Base-by-base conservation (phyloP, 2,888 invertebrate genomes). In the Chaitophorus viminalis region DNA sequence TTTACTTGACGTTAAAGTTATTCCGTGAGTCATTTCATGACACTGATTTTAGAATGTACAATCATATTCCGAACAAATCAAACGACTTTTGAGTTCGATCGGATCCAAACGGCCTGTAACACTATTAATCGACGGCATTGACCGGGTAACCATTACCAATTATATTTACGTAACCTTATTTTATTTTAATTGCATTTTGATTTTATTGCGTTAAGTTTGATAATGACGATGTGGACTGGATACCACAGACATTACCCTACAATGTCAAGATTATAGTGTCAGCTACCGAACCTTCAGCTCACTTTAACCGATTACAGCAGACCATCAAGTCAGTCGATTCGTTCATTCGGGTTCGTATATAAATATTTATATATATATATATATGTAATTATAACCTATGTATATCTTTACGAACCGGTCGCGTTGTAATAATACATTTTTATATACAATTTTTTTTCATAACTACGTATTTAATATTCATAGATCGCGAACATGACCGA, bases 231-330 rank as follows among this genome's bases (percentile, higher is more conserved):
- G 92, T 95, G 68, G 93, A 94, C 89, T 97, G 97, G 97, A 92
- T 97, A 90, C 96, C 96, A 11, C 92, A 93, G 84, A 93, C 94
- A 81, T 92, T 97, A 89, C 96, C 96, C 8, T 93, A 94, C 86
- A 94, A 95, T 91, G 94, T 95, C 82, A 96, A 96, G 92, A 92
- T 97, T 90, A 94, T 97, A 89, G 92, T 96, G 90, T 95, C 96
- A 14, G 94, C 94, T 90, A 89, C 88, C 29, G 89, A 90, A 75
- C 83, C 89, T 72, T 89, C 89, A 14, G 8, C 65, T 2, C 81
- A 87, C 6, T n/a, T 81, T 3, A 79, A 87, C 11, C 54, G 6
- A 25, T 75, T 87, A 33, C 81, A 60, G 3, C 74, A 87, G n/a
- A 65, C 25, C 72, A 54, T 81, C 65, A 85, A 85, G 25, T 33